Conservation (phyloP, 2,113 vertebrate species). For the Grus americana region DNA sequence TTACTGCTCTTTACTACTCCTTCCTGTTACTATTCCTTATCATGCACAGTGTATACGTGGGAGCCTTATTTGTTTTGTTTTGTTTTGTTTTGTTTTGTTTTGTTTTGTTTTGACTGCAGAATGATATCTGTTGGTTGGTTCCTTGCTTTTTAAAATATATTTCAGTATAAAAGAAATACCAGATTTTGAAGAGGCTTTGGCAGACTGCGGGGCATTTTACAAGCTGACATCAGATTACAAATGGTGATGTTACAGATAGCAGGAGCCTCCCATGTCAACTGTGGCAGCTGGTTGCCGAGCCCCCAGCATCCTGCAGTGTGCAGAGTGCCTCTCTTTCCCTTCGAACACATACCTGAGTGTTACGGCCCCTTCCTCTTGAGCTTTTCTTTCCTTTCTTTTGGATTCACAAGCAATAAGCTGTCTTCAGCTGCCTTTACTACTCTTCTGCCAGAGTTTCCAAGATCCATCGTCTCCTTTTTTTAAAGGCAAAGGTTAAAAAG, state of each 20-base stretch:
- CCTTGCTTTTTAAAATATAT: not conserved
- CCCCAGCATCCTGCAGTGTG: not conserved
- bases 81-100: not conserved
- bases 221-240: not conserved
- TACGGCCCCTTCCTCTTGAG: not conserved
- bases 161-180: not conserved
- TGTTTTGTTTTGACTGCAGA: not conserved
- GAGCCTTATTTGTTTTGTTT: not conserved
- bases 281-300: not conserved
- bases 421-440: not conserved
- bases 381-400: not conserved
- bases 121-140: not conserved
- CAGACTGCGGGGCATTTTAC: not conserved
- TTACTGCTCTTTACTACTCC: not conserved
- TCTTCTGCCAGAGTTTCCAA: not conserved
- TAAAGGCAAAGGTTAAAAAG: not conserved
- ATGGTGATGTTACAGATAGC: not conserved
- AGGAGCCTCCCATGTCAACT: not conserved
- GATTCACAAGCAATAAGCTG: not conserved
- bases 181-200: not conserved
- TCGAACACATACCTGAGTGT: not conserved
- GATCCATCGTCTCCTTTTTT: not conserved
- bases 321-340: not conserved
- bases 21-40: not conserved
- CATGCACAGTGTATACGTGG: not conserved